A percentile compares a stretch with the other conserved stretches of the same genome.
These are phyloP conservation scores for Oryzias curvinotus DNA, from an alignment of 2,113 vertebrate species.

Conservation along the genomic window DNA sequence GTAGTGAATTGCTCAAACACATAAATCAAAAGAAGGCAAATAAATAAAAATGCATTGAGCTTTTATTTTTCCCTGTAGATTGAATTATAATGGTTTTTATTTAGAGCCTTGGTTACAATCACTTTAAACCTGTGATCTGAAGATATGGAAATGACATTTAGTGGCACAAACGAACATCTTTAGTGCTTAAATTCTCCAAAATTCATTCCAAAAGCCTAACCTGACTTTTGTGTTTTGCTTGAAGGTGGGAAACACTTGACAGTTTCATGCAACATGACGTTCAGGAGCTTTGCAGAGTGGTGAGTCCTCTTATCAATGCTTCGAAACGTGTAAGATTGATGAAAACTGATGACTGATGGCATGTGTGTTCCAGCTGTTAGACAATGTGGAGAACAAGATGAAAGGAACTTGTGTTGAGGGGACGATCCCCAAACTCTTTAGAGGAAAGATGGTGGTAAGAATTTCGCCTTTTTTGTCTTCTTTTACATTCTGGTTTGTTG, in stretches of 20 bases:
- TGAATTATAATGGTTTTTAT: not conserved
- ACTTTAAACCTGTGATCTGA: not conserved
- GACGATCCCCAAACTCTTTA: constrained; percentile 97
- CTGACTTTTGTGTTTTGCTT: constrained; percentile 19
- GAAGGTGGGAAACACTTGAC: constrained; percentile 98
- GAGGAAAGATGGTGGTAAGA: constrained; percentile 99
- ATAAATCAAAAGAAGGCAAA: not conserved
- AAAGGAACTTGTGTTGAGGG: constrained; percentile 99
- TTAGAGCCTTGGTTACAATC: not conserved
- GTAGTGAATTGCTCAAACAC: not conserved
- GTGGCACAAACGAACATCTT: too few relatives aligned
- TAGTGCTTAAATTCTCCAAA: too few relatives aligned
- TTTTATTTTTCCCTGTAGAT: not conserved
- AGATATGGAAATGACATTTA: not conserved
- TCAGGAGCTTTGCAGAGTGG: constrained; percentile 98
- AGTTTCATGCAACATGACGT: constrained; percentile 99
- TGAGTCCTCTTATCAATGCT: constrained; percentile 73
- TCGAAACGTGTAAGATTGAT: not conserved
- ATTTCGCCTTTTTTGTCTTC: not conserved
- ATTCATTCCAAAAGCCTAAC: too few relatives aligned
- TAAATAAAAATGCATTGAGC: not conserved
- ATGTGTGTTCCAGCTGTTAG: constrained; percentile 86
- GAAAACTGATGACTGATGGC: not conserved
- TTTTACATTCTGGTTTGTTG: not conserved
- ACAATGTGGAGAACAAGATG: constrained; percentile 99